A percentile compares a stretch with the other conserved stretches of the same genome.
Conservation (phyloP, 2,888 invertebrate species). For the Lasioglossum vierecki region DNA sequence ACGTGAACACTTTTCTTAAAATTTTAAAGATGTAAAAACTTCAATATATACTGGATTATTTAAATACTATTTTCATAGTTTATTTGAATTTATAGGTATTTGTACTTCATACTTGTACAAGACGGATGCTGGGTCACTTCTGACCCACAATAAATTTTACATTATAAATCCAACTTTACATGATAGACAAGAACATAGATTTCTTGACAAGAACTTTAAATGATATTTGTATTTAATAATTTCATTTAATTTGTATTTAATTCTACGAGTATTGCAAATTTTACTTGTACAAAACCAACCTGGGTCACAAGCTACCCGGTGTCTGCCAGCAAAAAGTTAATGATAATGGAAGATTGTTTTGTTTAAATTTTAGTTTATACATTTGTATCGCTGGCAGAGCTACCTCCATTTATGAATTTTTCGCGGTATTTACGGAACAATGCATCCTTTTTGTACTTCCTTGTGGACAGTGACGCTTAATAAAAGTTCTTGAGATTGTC, state of each 20-base stretch:
- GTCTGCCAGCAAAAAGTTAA: background rate
- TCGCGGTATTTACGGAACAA: background rate
- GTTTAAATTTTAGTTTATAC: background rate
- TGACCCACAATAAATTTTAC: too few species aligned
- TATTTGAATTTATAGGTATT: too few species aligned
- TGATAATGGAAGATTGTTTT: background rate
- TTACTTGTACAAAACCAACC: background rate
- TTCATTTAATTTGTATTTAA: too few species aligned
- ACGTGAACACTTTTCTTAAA: background rate
- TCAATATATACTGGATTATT: background rate
- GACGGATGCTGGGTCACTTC: too few species aligned
- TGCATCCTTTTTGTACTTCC: conserved; percentile 14
- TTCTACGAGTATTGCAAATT: background rate
- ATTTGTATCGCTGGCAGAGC: background rate
- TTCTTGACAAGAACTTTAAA: too few species aligned
- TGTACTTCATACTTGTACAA: too few species aligned
- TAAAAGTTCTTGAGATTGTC: conserved; percentile 60
- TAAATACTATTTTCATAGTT: background rate
- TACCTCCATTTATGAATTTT: background rate
- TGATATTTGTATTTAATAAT: too few species aligned
- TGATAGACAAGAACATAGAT: too few species aligned
- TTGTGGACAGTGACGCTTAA: conserved; percentile 33
- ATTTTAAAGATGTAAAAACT: background rate
- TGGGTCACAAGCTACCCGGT: background rate
- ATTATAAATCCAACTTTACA: too few species aligned